Evolutionary conservation across 1,140 invertebrate genomes (phyloP), one percentile per base, ranked within the genome.

Genomic region (Nymphalis io): DNA sequence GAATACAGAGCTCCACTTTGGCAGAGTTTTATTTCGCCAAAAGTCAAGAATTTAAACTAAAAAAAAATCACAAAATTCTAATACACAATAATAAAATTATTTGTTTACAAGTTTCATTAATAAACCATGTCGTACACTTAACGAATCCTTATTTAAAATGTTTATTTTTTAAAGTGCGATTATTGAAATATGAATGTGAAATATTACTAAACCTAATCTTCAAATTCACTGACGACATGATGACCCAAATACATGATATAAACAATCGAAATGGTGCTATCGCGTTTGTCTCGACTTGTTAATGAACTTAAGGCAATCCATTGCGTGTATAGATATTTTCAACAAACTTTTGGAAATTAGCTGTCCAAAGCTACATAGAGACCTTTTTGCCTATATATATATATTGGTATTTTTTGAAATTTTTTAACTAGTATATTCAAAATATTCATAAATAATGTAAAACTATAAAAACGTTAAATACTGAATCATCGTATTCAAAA

Each of bases 171-270:
- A 21, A 51, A 51, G 16, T 51, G 5, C 4, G 0, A 21, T 21
- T n/a, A n/a, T 51, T 51, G 1, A 51, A 51, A 51, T 12, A 20
- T 51, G 6, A 6, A 16, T 16, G 16, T 16, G 8, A 46, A 21
- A 10, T 51, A 20, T 51, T 20, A 51, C 51, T 27, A 20, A 55
- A 55, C 21, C 5, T 5, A 55, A 27, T 55, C 20, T 55, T n/a
- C 18, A 27, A 21, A 27, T 65, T 23, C 13, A 42, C 62, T 39
- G 38, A 53, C 38, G 39, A 12, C 57, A 12, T 27, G 62, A 64
- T 65, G 64, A 66, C 64, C 64, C 55, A 59, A 66, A 66, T 66
- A 65, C 51, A 18, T 23, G 18, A 55, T 27, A 65, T 11, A n/a
- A 27, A 57, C 51, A 57, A 39, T 42, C 51, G 20, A 23, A 51